These are phyloP conservation scores for Diplosoma virens DNA, from an alignment of 23 tunicate species.

Conservation along the genomic window DNA sequence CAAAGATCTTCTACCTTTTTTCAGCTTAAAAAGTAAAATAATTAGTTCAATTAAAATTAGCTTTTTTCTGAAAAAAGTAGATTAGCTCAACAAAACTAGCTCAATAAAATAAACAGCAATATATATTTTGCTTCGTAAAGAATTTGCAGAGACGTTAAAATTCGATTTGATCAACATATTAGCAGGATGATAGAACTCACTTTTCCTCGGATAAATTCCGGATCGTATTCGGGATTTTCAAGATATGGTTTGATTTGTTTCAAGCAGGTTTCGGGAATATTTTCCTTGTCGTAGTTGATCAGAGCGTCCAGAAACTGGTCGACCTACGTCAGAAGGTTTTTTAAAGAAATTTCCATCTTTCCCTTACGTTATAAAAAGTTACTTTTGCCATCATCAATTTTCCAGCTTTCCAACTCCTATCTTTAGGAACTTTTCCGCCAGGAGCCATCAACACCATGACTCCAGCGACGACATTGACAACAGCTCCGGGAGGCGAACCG, in stretches of 20 bases:
- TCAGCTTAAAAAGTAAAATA: too few relatives aligned
- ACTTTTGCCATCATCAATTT: conserved; percentile 94
- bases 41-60: too few relatives aligned
- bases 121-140: too few relatives aligned
- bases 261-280: conserved; percentile 84
- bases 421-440: conserved; percentile 90
- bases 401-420: conserved; percentile 94
- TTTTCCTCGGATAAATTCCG: conserved; percentile 78
- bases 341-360: too few relatives aligned
- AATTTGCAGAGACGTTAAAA: too few relatives aligned
- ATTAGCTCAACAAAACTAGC: too few relatives aligned
- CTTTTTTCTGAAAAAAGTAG: too few relatives aligned
- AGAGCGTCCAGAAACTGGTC: conserved; percentile 83
- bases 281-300: conserved; percentile 90
- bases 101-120: too few relatives aligned
- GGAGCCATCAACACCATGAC: conserved; percentile 95
- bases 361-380: too few relatives aligned
- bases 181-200: conserved; percentile 35
- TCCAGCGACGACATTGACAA: conserved; percentile 86
- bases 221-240: conserved; percentile 81
- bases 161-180: too few relatives aligned
- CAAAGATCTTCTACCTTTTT: too few relatives aligned
- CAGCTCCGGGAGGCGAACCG: conserved; percentile 86
- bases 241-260: conserved; percentile 87
- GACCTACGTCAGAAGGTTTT: conserved; percentile 48